Conservation (phyloP, 2,113 vertebrate species). For the Phycodurus eques region DNA sequence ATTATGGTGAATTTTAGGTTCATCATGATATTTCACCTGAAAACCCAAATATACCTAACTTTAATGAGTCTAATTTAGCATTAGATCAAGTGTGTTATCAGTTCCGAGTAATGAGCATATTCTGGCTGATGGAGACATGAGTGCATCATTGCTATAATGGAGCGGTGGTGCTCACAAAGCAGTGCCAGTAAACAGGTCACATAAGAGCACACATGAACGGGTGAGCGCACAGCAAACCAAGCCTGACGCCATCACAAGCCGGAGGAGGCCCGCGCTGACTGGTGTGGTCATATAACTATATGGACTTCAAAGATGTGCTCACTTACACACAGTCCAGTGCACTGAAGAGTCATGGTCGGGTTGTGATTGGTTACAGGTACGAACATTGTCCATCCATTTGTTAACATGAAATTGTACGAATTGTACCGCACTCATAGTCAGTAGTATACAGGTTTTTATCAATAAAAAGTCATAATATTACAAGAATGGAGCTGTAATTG, state of each 20-base stretch:
- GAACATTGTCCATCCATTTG: neutral
- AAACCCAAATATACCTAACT: neutral
- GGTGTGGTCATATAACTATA: slow-evolving; percentile 36
- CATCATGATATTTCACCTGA: neutral
- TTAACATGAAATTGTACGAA: neutral
- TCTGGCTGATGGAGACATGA: slow-evolving; percentile 23
- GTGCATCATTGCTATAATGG: slow-evolving; percentile 38
- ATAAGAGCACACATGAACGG: slow-evolving; percentile 51
- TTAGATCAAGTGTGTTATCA: slow-evolving; percentile 3
- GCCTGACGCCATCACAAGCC: slow-evolving; percentile 51
- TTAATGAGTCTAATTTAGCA: neutral
- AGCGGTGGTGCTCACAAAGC: slow-evolving; percentile 49
- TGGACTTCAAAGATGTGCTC: slow-evolving; percentile 30
- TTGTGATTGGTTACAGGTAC: neutral
- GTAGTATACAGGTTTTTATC: too few relatives aligned
- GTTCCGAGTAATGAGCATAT: slow-evolving; percentile 9
- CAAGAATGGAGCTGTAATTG: too few relatives aligned
- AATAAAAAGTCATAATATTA: too few relatives aligned
- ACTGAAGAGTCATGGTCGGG: neutral
- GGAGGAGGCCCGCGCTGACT: slow-evolving; percentile 26
- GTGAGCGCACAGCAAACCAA: slow-evolving; percentile 54
- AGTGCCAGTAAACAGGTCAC: slow-evolving; percentile 38
- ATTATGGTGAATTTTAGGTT: neutral
- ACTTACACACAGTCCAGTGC: slow-evolving; percentile 20
- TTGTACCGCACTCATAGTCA: neutral